These are phyloP conservation scores for Diploptera punctata DNA, from an alignment of 2,888 invertebrate species.

Conservation along the genomic window DNA sequence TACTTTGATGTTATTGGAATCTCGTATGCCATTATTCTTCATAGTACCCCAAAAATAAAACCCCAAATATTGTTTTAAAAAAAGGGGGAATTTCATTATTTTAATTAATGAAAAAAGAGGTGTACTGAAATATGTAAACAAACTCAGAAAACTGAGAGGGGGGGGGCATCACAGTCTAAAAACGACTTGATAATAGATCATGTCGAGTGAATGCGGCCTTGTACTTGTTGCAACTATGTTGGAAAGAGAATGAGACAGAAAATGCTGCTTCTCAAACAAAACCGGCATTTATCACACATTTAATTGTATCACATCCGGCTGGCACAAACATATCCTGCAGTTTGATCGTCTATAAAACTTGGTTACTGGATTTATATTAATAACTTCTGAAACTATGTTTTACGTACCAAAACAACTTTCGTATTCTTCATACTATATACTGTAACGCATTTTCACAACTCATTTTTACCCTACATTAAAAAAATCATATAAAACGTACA, in stretches of 20 bases:
- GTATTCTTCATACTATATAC: background rate
- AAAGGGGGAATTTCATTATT: too few species aligned
- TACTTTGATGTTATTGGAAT: too few species aligned
- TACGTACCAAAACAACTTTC: background rate
- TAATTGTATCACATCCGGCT: background rate
- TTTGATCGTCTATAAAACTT: background rate
- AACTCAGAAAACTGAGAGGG: background rate
- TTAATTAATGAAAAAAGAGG: too few species aligned
- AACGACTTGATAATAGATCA: background rate
- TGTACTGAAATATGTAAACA: background rate
- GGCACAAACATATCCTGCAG: background rate
- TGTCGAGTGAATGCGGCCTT: background rate
- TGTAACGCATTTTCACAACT: too few species aligned
- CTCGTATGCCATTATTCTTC: too few species aligned
- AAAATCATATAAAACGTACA: too few species aligned
- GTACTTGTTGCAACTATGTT: background rate
- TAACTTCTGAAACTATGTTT: too few species aligned
- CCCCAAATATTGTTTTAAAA: too few species aligned
- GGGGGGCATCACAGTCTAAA: background rate
- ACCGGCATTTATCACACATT: background rate
- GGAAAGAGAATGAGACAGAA: background rate
- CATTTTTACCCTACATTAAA: too few species aligned
- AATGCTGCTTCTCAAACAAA: background rate
- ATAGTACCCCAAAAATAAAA: too few species aligned
- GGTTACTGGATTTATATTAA: background rate